Evolutionary conservation across 2,888 invertebrate genomes (phyloP), one percentile per base, ranked within the genome.

Genomic region (Eupithecia vulgata): DNA sequence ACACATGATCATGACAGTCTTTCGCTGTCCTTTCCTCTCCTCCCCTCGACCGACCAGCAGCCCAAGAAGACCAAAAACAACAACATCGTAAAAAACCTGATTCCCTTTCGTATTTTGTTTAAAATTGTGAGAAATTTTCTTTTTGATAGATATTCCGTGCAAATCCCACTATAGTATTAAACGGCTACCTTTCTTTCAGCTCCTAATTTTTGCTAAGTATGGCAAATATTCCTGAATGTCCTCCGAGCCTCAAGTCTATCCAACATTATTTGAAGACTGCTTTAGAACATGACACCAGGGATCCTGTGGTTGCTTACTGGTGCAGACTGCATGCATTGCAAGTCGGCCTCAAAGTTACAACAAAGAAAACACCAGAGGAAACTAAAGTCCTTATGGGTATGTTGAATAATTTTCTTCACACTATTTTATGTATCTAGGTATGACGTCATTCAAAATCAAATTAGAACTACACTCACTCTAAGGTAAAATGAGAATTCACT

Each of bases 221-320:
- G 80, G 84, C 83, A 76, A 67, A 70, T 67, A 89, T 91, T 72
- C 97, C 97, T 40, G 96, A 97, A 37, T 96, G 97, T 84, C 98
- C 98, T 17, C 90, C 96, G 1, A 95, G 96, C 75, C 93, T 99
- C 62, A 98, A 98, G 91, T 95, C 96, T 40, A 96, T 99, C 80
- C 98, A 98, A 82, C 98, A 98, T 90, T 98, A 97, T 87, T 91
- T 99, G 76, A 99, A 98, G 94, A 96, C 98, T 73, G 99, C 99
- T 0, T 95, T 95, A 65, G 99, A 99, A 90, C 98, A 99, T 94
- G 99, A 99, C 85, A 94, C 95, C 48, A 95, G 99, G 81, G 99
- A 99, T 94, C 95, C 97, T 52, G 96, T 98, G 48, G 96, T 99
- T 62, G 96, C 98, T 67, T 99, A 99, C 91, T 99, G 99, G 98